Evolutionary conservation across 2,888 invertebrate species (phyloP), one percentile per base, ranked within the genome.

Genomic region (Hecatera dysodea): DNA sequence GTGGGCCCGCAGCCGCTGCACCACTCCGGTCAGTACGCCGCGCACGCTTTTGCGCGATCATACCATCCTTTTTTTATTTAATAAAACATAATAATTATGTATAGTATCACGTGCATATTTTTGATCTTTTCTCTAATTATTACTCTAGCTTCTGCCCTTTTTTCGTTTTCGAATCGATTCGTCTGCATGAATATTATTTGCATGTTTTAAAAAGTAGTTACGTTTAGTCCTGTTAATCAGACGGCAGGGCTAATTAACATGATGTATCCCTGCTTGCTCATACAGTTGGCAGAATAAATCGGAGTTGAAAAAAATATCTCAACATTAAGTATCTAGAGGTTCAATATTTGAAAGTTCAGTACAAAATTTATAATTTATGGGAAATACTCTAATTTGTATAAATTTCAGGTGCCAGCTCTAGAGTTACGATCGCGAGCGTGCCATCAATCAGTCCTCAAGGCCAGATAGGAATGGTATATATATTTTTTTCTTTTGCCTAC

Each of bases 401-500:
- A 29, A 48, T 86, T 85, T 66, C 85, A 94, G 96, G 95, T 84
- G 92, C 96, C 67, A 95, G 93, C 46, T 93, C 96, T 36, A 95
- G 97, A 78, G 96, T 95, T 36, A 93, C 93, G 19, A 92, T 96
- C 69, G 94, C 97, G 27, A 95, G 95, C 70, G 96, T 97, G 65
- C 97, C 97, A 22, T 92, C 96, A 74, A 95, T 96, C 88, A 97
- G 97, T 86, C 97, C 97, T 8, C 97, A 96, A 88, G 96, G 96
- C 80, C 96, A 96, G 90, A 93, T 96, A 55, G 89, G 93, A 89
- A 93, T 98, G 97, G 98, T 98, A 95, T n/a, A n/a, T n/a, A 97
- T 97, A 90, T 59, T 72, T 66, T 73, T 55, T 80, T 72, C 66
- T 79, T 19, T 67, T 66, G 65, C 50, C 60, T 65, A 72, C 24